A percentile compares a stretch with the other conserved stretches of the same genome.
Conservation (phyloP, 2,113 vertebrate genomes). For the Neotragus moschatus region DNA sequence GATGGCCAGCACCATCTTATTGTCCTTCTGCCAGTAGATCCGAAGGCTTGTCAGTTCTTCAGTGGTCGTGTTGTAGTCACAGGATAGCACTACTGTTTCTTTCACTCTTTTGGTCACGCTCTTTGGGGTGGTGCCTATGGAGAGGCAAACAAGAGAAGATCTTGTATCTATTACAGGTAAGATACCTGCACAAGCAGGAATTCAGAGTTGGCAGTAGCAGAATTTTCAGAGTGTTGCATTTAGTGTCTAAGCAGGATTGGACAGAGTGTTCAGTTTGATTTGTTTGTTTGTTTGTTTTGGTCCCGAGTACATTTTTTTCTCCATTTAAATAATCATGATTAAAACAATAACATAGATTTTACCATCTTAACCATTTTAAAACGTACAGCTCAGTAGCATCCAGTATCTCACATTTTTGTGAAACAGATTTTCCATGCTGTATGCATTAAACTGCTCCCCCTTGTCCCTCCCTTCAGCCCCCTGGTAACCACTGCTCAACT, state of each 20-base stretch:
- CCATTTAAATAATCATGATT: background rate
- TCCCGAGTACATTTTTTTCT: background rate
- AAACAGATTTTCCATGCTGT: background rate
- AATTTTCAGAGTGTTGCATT: background rate
- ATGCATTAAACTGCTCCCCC: too few species aligned
- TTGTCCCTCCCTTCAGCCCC: background rate
- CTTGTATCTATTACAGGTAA: background rate
- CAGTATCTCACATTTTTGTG: background rate
- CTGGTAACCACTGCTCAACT: background rate
- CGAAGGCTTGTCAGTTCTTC: background rate
- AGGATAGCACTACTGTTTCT: conserved; percentile 65
- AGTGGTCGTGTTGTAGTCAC: conserved; percentile 49
- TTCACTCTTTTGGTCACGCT: conserved; percentile 60
- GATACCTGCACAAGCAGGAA: background rate
- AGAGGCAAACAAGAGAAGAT: background rate
- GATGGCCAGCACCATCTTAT: conserved; percentile 52
- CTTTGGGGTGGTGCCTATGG: conserved; percentile 47
- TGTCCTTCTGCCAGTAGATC: conserved; percentile 79
- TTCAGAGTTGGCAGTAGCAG: background rate
- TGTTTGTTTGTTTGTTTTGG: background rate
- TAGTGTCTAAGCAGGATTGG: background rate
- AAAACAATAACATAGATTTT: background rate
- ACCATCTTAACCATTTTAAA: background rate
- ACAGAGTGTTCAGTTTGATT: background rate
- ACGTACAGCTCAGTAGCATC: background rate